Percentiles rank a stretch among this genome's conserved stretches.
These are phyloP conservation scores for Nasua narica DNA, from an alignment of 2,797 vertebrate species.

Conservation along the genomic window DNA sequence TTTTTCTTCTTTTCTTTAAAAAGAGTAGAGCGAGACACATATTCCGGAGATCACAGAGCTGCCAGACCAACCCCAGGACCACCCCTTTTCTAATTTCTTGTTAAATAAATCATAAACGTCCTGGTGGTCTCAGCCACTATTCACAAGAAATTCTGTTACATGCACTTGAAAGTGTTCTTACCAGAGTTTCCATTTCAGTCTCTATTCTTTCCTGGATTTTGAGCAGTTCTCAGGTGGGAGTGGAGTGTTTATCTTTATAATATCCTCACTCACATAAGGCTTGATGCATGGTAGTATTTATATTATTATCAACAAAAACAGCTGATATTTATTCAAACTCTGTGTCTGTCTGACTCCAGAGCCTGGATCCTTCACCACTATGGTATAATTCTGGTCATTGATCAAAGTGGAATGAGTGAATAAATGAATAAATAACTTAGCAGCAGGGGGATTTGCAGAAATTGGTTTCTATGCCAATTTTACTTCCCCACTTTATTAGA, in stretches of 20 bases:
- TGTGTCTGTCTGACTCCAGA: not conserved
- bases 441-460: constrained; percentile 32
- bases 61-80: not conserved
- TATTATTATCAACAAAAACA: not conserved
- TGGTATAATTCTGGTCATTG: constrained; percentile 25
- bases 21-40: fast-evolving
- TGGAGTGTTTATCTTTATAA: not conserved
- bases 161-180: not conserved
- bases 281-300: not conserved
- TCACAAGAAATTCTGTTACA: not conserved
- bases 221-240: not conserved
- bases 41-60: not conserved
- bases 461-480: constrained; percentile 42
- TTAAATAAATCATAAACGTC: not conserved
- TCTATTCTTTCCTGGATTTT: not conserved
- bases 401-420: constrained; percentile 31
- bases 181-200: not conserved
- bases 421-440: constrained; percentile 30
- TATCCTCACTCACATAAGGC: not conserved
- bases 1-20: not conserved
- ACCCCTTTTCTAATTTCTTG: not conserved
- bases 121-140: not conserved
- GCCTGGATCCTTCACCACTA: not conserved
- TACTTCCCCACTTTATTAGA: constrained; percentile 36
- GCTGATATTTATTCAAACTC: not conserved